Base-by-base conservation (phyloP, 2,113 vertebrate species). In the Hippocampus zosterae region DNA sequence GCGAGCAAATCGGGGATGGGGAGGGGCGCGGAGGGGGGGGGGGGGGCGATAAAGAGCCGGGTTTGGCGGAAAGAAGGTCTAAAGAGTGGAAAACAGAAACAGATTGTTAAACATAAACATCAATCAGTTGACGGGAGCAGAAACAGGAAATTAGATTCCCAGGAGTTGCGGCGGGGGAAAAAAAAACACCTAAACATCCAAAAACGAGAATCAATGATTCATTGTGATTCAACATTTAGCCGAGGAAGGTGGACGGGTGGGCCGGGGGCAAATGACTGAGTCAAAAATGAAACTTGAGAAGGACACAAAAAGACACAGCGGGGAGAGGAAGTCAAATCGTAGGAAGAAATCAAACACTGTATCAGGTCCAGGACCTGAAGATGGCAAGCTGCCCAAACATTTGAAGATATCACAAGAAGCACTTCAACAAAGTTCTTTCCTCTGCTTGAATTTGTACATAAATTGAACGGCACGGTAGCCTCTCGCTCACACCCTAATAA, bases 51-150 rank as follows among this genome's bases (percentile, higher is more conserved):
- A 81, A 69, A 50, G 62, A 18, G 52, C 40, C 48, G 57, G 56
- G 53, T 40, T 44, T 37, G 52, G 25, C 66, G 55, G 57, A 81
- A 66, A 86, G 73, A 73, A 62, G 67, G 67, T 84, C 71, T 80
- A 65, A 72, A 81, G 72, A 19, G 33, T 21, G 40, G 61, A 69
- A 83, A 88, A 87, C 73, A 77, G 85, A 88, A 91, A 90, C 90
- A 92, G 89, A 90, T 84, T 88, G 56, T 74, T 78, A 84, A 88
- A 90, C 82, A 87, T 91, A 90, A 91, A 92, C 89, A 91, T 87
- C 80, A 89, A 91, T 91, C 87, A 91, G 82, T 82, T 86, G 81
- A 88, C 82, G 76, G 85, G 75, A 83, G 81, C 76, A 83, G 87
- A 83, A 89, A 90, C 82, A 91, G 88, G 89, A 91, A 90, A 88